These are phyloP conservation scores for Elephas maximus DNA, from an alignment of 2,113 vertebrate species.

Conservation along the genomic window DNA sequence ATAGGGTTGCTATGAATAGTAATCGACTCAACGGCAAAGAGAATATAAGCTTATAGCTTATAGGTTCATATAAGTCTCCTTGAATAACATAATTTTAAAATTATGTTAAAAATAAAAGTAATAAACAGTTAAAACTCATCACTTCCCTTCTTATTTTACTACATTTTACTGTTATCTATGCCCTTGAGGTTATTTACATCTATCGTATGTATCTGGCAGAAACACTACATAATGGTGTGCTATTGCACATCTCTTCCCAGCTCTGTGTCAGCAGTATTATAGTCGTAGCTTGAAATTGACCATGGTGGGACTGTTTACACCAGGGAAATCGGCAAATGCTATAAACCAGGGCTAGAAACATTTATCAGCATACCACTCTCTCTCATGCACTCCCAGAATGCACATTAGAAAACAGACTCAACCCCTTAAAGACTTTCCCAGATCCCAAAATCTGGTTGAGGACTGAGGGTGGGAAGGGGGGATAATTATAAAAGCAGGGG, in stretches of 20 bases:
- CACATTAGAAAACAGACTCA: not conserved
- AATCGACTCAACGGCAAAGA: too few species aligned
- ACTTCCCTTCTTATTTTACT: not conserved
- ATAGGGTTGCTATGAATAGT: too few species aligned
- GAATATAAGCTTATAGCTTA: not conserved
- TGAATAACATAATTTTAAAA: not conserved
- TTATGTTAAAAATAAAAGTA: not conserved
- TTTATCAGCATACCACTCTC: not conserved
- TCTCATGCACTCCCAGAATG: not conserved
- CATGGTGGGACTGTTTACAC: not conserved
- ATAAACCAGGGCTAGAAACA: not conserved
- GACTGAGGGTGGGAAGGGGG: not conserved
- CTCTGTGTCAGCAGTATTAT: fast-evolving
- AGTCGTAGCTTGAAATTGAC: not conserved
- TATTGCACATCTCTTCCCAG: not conserved
- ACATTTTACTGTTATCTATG: too few species aligned
- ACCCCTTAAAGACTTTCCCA: not conserved
- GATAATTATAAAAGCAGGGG: not conserved
- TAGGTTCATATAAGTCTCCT: not conserved
- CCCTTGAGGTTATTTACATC: not conserved
- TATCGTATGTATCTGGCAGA: fast-evolving
- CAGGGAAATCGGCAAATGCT: not conserved
- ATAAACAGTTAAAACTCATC: not conserved
- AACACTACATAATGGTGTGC: fast-evolving
- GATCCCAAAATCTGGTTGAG: not conserved